Base-by-base conservation (phyloP, 2,888 invertebrate species). In the Stenodera caucasica region DNA sequence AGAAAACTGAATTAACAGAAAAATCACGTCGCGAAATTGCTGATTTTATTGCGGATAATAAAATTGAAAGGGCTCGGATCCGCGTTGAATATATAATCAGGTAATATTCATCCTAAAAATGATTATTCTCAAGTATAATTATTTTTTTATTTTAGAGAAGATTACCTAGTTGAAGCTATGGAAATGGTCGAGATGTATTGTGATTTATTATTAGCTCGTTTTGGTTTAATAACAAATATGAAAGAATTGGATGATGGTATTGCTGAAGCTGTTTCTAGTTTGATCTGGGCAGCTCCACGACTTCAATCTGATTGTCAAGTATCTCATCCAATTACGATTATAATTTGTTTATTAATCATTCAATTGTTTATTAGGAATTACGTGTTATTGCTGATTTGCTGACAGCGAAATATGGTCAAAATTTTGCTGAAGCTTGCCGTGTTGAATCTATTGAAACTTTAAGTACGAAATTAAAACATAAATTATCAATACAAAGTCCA, bases 121-220 rank as follows among this genome's bases (percentile, higher is more conserved):
- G 0, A 11, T 58, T 18, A 14, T 32, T 45, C 11, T 11, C 11
- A 1, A 21, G 4, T 21, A 45, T 14, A 26, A 29, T 61, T 58
- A 7, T 11, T 11, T 33, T 4, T 32, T 40, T 60, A 37, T 66
- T 81, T n/a, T 72, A 88, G 99, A 50, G 98, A 98, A 82, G 99
- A 99, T 82, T 99, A 99, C 80, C 86, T 98, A 81, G 98, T 99
- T 2, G 99, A 99, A 82, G 98, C 98, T 0, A 96, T 98, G 92
- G 99, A 99, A 83, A 87, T 99, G 61, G 88, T 99, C 0, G 99
- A 99, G 83, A 98, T 99, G 97, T 99, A 96, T 78, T 98, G 99
- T 82, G 99, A 99, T 82, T 83, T 99, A 55, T 81, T 99, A 49
- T 81, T 99, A 56, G 98, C 99, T 0, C 86, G 99, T 73, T 98